Conservation (phyloP, 2,888 invertebrate species). For the Hipparchia sbordonii region DNA sequence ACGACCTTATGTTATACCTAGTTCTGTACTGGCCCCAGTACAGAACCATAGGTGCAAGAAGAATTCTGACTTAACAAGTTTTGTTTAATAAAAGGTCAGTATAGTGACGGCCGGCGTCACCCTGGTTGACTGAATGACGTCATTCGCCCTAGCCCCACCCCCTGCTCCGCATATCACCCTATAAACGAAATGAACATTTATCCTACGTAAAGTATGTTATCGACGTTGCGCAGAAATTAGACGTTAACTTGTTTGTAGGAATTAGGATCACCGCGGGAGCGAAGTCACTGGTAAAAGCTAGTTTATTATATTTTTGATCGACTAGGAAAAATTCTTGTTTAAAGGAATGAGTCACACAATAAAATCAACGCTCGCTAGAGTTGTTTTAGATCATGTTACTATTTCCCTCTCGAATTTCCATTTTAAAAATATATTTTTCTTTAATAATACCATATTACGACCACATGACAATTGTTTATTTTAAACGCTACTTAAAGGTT, state of each 20-base stretch:
- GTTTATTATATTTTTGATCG: too few species aligned
- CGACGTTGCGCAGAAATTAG: slow-evolving; percentile 37
- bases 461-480: too few species aligned
- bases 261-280: background rate
- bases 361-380: too few species aligned
- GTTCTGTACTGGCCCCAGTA: background rate
- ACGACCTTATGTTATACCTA: too few species aligned
- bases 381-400: too few species aligned
- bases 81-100: slow-evolving; percentile 12
- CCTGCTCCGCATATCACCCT: slow-evolving; percentile 53
- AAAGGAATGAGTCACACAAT: too few species aligned
- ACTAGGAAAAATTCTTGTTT: too few species aligned
- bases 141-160: slow-evolving; percentile 44
- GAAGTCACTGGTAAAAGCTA: too few species aligned
- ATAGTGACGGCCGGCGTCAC: slow-evolving; percentile 49
- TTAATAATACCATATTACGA: too few species aligned
- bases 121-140: slow-evolving; percentile 65
- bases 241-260: slow-evolving; percentile 21
- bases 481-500: too few species aligned
- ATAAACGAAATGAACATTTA: slow-evolving; percentile 69
- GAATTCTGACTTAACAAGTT: background rate
- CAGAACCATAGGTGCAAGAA: background rate
- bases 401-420: too few species aligned
- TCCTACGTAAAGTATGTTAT: slow-evolving; percentile 58
- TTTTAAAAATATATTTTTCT: too few species aligned